A percentile compares a stretch with the other conserved stretches of the same genome.
phyloP scores from a whole-genome alignment of 2,888 invertebrate genomes.

The Arctia plantaginis region DNA sequence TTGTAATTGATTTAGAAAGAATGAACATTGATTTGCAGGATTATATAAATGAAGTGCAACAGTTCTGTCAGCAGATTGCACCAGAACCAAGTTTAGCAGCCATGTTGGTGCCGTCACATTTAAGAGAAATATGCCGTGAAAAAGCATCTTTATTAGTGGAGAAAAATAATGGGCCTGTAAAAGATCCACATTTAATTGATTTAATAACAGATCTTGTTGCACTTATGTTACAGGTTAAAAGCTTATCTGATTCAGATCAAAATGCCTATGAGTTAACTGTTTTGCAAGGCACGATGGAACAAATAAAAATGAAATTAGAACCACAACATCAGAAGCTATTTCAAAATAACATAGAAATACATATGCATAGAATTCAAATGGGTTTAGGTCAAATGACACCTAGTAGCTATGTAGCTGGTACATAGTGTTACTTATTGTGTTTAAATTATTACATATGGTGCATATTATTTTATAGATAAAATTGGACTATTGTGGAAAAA shows the following conservation, averaged over 20 bases:
- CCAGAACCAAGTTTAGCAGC: conserved; percentile 95
- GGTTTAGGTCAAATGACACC: conserved; percentile 86
- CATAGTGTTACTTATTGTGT: conserved; percentile 41
- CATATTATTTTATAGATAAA: conserved; percentile 26
- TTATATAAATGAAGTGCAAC: conserved; percentile 94
- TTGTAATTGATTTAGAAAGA: conserved; percentile 95
- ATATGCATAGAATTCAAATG: conserved; percentile 95
- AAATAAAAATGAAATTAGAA: conserved; percentile 93
- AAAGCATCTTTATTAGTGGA: conserved; percentile 94
- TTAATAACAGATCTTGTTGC: conserved; percentile 96
- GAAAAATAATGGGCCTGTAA: conserved; percentile 88
- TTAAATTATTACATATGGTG: conserved; percentile 27
- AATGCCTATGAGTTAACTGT: conserved; percentile 97
- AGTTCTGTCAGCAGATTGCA: conserved; percentile 93
- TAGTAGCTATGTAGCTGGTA: conserved; percentile 63
- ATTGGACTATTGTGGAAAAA: conserved; percentile 26
- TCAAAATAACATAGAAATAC: conserved; percentile 96
- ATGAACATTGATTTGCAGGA: conserved; percentile 96
- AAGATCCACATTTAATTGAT: conserved; percentile 89
- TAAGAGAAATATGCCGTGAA: conserved; percentile 94
- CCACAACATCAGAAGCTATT: conserved; percentile 92
- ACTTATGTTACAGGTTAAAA: conserved; percentile 95
- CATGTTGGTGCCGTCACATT: conserved; percentile 95
- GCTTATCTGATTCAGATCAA: conserved; percentile 91
- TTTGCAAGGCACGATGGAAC: conserved; percentile 95